phyloP scores from a whole-genome alignment of 2,888 invertebrate species.

The Terebella lapidaria region DNA sequence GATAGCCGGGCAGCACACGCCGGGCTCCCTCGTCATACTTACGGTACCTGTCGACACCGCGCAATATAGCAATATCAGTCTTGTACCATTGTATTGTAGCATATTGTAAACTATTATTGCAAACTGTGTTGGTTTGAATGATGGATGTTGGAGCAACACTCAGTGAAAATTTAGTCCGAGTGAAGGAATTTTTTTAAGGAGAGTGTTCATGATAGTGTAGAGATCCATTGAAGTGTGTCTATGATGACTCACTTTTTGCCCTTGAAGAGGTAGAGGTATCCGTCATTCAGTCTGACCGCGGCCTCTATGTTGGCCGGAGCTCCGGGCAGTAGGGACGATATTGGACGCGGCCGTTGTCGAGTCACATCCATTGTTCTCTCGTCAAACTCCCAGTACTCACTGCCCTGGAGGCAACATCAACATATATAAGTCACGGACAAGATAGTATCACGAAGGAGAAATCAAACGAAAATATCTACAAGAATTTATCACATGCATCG shows the following conservation, averaged over 20 bases:
- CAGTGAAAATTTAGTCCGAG: too few species aligned
- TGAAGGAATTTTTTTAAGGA: too few species aligned
- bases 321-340: constrained; percentile 29
- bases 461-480: too few species aligned
- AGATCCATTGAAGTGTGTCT: too few species aligned
- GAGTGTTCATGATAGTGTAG: too few species aligned
- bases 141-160: background rate
- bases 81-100: background rate
- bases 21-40: constrained; percentile 31
- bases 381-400: constrained; percentile 24
- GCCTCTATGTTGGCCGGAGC: constrained; percentile 28
- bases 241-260: constrained; percentile 19
- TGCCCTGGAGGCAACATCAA: constrained; percentile 32
- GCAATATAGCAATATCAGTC: too few species aligned
- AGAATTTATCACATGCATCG: too few species aligned
- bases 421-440: background rate
- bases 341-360: constrained; percentile 27
- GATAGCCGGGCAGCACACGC: constrained; percentile 30
- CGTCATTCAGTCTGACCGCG: constrained; percentile 16
- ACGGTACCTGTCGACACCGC: constrained; percentile 36
- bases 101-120: background rate
- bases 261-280: constrained; percentile 25
- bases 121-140: background rate
- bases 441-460: too few species aligned
- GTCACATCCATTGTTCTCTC: constrained; percentile 30